Percentiles rank a stretch among this genome's conserved stretches.
phyloP scores from a whole-genome alignment of 2,113 vertebrate species.

The Myxocyprinus asiaticus region DNA sequence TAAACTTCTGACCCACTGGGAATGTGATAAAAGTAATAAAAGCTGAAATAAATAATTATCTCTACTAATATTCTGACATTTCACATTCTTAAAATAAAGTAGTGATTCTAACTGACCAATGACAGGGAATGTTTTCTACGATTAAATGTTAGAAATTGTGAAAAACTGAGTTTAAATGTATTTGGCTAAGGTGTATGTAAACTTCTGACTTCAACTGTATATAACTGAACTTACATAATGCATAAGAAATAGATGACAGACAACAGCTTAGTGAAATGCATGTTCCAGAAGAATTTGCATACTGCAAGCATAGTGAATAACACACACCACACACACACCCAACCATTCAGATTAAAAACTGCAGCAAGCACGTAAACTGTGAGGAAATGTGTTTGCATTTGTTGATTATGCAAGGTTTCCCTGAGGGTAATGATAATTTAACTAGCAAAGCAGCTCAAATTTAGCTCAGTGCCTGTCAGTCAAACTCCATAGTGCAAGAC shows the following conservation, averaged over 20 bases:
- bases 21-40: no score
- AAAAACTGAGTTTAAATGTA: no score
- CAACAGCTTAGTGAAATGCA: conserved; percentile 10
- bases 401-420: neutral
- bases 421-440: conserved; percentile 10
- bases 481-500: neutral
- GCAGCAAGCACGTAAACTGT: neutral
- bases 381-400: neutral
- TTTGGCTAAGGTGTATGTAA: no score
- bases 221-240: conserved; percentile 19
- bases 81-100: no score
- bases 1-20: no score
- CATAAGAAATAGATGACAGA: conserved; percentile 1
- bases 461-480: neutral
- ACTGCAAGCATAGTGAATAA: neutral
- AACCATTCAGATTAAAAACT: neutral
- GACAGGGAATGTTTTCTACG: no score
- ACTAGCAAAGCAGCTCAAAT: conserved; percentile 32
- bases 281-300: neutral
- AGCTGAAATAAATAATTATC: no score
- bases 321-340: neutral
- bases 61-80: no score
- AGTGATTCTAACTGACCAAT: no score
- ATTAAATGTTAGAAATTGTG: no score
- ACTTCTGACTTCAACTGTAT: neutral